Base-by-base conservation (phyloP, 2,888 invertebrate genomes). In the Ormia ochracea region DNA sequence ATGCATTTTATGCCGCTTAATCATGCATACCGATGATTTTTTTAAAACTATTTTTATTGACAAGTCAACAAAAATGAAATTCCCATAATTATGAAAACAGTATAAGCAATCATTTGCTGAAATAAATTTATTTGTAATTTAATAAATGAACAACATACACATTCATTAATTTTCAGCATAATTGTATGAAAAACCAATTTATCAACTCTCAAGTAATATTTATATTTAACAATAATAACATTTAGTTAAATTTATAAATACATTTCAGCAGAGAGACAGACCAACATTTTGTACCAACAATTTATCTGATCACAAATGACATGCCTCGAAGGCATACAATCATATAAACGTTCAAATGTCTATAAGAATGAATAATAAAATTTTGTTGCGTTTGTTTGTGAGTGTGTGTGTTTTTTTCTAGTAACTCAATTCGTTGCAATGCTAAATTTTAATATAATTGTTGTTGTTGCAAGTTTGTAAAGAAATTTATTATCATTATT, bases 231-330 rank as follows among this genome's bases (percentile, higher is more conserved):
- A 56, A 74, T 36, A 74, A 74, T 66, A 74, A 66, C 50, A 74
- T 74, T 65, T 65, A 54, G 56, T 28, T 45, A 26, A 69, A 68
- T 58, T 69, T 48, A 48, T 48, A 69, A 45, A 48, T 61, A 43
- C 31, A n/a, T 45, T 59, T 36, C 5, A 48, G 28, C 17, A 54
- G 0, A 38, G n/a, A 36, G 4, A 14, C 31, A 58, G 3, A 52
- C 14, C 48, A n/a, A n/a, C n/a, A n/a, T n/a, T 48, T 75, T 72
- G 61, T 61, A 56, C 48, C 61, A 76, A 80, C 56, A 76, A 66
- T 80, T 80, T 80, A 80, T 80, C 80, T 80, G 80, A 80, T 80
- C 68, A 63, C 66, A 66, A 80, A 76, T 80, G 80, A 80, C 80
- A 76, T 80, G 76, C 75, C 80, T 45, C 61, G 26, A 2, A 76